These are phyloP conservation scores for Drosophila sordidula DNA, from an alignment of 2,888 invertebrate genomes.

Conservation along the genomic window DNA sequence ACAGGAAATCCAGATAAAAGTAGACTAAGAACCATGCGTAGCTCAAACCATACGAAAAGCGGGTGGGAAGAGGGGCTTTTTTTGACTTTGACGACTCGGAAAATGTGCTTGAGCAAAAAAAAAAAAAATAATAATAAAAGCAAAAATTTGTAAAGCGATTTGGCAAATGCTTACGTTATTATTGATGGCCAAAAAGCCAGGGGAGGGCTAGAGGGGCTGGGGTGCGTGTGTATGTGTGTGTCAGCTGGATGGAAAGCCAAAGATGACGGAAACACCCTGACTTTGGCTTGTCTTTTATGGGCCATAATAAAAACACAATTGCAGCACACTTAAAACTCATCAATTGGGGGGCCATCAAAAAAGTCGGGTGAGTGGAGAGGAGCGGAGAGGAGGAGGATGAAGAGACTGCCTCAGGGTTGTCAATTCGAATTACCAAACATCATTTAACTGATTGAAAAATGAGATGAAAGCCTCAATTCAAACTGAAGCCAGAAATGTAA, in stretches of 20 bases:
- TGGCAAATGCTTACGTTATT: constrained; percentile 72
- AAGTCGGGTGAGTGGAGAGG: background rate
- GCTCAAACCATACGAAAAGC: constrained; percentile 1
- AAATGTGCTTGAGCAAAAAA: constrained; percentile 33
- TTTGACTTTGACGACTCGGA: constrained; percentile 30
- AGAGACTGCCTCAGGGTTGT: constrained; percentile 32
- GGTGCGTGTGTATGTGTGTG: background rate
- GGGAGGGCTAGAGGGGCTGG: background rate
- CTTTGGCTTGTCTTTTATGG: constrained; percentile 46
- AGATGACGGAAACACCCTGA: constrained; percentile 49
- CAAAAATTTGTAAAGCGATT: constrained; percentile 67
- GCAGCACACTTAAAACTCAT: constrained; percentile 62
- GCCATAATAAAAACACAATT: constrained; percentile 70
- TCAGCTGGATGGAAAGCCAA: constrained; percentile 30
- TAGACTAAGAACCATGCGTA: constrained; percentile 19
- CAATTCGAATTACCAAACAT: constrained; percentile 66
- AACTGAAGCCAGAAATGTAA: background rate
- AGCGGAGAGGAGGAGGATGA: background rate
- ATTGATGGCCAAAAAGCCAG: constrained; percentile 54
- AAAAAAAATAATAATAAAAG: constrained; percentile 4
- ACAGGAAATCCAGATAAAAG: constrained; percentile 16
- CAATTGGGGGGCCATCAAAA: constrained; percentile 69
- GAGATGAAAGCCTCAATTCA: constrained; percentile 46
- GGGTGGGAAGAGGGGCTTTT: too few species aligned
- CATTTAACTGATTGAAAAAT: constrained; percentile 70